Evolutionary conservation across 2,888 invertebrate species (phyloP), one percentile per base, ranked within the genome.

Genomic region (Tetragonula carbonaria): DNA sequence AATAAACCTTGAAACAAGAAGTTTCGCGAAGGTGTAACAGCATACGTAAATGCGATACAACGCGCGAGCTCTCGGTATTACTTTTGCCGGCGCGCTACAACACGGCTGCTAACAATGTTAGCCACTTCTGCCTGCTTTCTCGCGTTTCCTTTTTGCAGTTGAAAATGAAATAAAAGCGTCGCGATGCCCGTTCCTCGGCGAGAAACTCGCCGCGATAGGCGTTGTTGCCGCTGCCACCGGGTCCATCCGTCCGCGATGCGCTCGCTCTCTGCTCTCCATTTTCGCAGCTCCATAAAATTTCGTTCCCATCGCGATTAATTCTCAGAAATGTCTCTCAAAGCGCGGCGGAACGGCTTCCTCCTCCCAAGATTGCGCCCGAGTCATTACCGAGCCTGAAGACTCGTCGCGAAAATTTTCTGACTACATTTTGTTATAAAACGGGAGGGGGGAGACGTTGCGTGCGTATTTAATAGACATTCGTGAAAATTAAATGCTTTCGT

Each of bases 11-110:
- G 85, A 78, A 86, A 77, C 80, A 82, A 80, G 67, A 86, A 82
- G 76, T 84, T 28, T 88, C 33, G 67, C 75, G 62, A 76, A 80
- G 82, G 82, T 80, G 82, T 80, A 73, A 82, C 82, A 66, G 86
- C 85, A 80, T 86, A 86, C 80, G 82, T 79, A 88, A 88, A 88
- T 87, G 87, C 79, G 79, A 87, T 79, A 87, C 87, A 88, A 87
- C 80, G 80, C 67, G 51, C 23, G 78, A 45, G 45, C 45, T 28
- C 38, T 71, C 70, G 76, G 79, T 80, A 84, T 87, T 80, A 87
- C 83, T 85, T 78, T 79, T 78, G 86, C 59, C 75, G 67, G 65
- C 38, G 45, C 45, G 65, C 67, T 77, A 57, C 63, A 67, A 74
- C 79, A 74, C 79, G 86, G 38, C 57, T 63, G 82, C 80, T 88